These are phyloP conservation scores for Callyntrura sp. DNA, from an alignment of 2,888 invertebrate species.

Conservation along the genomic window DNA sequence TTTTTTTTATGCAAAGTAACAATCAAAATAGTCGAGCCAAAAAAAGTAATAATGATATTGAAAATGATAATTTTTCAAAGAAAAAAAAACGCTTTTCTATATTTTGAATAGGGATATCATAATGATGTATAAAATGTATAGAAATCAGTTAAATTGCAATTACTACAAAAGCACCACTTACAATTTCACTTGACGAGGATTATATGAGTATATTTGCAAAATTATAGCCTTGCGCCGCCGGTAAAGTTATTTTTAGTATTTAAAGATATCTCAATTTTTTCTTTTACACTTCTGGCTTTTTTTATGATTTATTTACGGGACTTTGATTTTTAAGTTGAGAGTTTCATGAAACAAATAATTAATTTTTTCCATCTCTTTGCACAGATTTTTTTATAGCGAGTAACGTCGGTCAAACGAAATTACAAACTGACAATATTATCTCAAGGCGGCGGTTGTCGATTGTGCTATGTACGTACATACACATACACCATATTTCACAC, in stretches of 20 bases:
- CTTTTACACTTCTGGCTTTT: background rate
- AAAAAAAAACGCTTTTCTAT: no score
- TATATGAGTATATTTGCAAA: background rate
- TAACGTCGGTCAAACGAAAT: constrained; percentile 26
- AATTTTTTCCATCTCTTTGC: constrained; percentile 7
- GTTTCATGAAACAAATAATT: background rate
- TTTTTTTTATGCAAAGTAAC: constrained; percentile 29
- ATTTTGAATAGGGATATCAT: no score
- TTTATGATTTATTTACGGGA: constrained; percentile 43
- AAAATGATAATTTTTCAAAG: constrained; percentile 24
- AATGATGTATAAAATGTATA: no score
- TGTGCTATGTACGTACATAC: background rate
- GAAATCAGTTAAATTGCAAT: background rate
- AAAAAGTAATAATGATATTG: background rate
- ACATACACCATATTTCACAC: constrained; percentile 15
- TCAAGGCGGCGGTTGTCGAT: background rate
- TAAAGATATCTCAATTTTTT: background rate
- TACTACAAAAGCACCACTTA: constrained; percentile 16
- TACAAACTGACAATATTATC: constrained; percentile 25
- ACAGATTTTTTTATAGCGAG: background rate
- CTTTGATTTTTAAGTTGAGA: constrained; percentile 4
- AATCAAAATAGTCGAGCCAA: background rate
- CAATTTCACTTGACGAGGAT: constrained; percentile 47
- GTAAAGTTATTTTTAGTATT: background rate
- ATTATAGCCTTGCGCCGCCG: background rate